A percentile compares a stretch with the other conserved stretches of the same genome.
phyloP scores from a whole-genome alignment of 2,797 vertebrate genomes.

The Rousettus madagascariensis region DNA sequence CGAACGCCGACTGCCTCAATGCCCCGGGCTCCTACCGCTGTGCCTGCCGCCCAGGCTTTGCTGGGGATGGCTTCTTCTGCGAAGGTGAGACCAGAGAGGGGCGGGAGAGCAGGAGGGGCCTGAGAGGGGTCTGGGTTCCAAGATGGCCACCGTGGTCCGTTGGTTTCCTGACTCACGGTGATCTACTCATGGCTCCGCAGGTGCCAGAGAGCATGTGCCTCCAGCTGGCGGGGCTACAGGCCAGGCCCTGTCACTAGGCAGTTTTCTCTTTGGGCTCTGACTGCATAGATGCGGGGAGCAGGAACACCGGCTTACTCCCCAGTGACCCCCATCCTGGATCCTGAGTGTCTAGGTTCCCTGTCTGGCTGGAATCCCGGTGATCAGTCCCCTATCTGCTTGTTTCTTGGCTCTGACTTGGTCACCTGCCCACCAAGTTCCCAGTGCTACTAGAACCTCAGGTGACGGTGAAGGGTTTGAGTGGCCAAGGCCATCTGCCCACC shows the following conservation, averaged over 20 bases:
- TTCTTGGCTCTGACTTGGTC: not conserved
- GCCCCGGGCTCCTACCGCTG: slow-evolving; percentile 94
- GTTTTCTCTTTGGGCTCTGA: not conserved
- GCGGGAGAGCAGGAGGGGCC: not conserved
- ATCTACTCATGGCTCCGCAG: accelerated
- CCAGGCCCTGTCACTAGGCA: not conserved
- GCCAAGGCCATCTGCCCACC: too few relatives aligned
- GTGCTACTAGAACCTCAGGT: not conserved
- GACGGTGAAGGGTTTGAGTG: not conserved
- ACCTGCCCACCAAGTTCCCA: not conserved
- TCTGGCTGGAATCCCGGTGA: not conserved
- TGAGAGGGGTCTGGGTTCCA: not conserved
- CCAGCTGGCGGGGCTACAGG: not conserved
- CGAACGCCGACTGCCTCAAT: slow-evolving; percentile 92
- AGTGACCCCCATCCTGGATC: not conserved
- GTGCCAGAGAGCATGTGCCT: not conserved
- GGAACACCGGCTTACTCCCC: accelerated
- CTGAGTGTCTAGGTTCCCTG: not conserved
- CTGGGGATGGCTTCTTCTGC: slow-evolving; percentile 93
- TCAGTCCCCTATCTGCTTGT: not conserved
- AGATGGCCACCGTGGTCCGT: not conserved
- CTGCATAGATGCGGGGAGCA: accelerated
- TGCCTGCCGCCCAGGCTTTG: slow-evolving; percentile 92
- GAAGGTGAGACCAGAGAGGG: slow-evolving; percentile 83
- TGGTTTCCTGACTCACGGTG: not conserved